These are phyloP conservation scores for Peromyscus maniculatus DNA, from an alignment of 2,113 vertebrate genomes.

Conservation along the genomic window DNA sequence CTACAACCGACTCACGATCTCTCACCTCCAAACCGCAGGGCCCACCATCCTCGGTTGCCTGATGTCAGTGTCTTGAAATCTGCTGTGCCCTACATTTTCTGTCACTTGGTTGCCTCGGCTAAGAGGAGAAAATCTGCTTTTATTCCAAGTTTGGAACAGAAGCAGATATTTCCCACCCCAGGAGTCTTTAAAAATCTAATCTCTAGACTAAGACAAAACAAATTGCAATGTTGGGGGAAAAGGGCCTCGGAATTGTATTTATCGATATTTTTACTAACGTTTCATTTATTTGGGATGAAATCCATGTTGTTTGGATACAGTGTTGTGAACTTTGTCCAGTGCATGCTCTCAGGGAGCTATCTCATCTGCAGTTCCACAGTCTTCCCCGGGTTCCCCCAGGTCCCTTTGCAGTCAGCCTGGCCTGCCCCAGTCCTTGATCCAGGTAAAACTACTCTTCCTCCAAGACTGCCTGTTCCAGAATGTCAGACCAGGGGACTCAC, in stretches of 20 bases:
- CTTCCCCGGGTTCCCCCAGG: background rate
- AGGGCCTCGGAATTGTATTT: background rate
- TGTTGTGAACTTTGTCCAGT: background rate
- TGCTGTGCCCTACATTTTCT: background rate
- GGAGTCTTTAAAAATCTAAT: background rate
- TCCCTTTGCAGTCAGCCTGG: background rate
- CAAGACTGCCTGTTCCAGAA: background rate
- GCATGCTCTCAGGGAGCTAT: background rate
- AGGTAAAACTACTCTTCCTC: background rate
- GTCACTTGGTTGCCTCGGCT: background rate
- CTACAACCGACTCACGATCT: background rate
- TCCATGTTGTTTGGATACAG: background rate
- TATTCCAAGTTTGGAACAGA: background rate
- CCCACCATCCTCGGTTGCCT: no score
- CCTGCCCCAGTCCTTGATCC: background rate
- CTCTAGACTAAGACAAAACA: background rate
- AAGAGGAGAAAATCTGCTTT: background rate
- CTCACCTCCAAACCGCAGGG: background rate
- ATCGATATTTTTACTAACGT: constrained; percentile 21
- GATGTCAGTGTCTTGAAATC: background rate
- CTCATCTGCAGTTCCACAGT: background rate
- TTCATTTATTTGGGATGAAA: background rate
- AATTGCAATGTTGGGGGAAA: background rate
- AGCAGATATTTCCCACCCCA: background rate
- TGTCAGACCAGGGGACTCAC: background rate